phyloP scores from a whole-genome alignment of 2,113 vertebrate species.

The Mormoops blainvillei region DNA sequence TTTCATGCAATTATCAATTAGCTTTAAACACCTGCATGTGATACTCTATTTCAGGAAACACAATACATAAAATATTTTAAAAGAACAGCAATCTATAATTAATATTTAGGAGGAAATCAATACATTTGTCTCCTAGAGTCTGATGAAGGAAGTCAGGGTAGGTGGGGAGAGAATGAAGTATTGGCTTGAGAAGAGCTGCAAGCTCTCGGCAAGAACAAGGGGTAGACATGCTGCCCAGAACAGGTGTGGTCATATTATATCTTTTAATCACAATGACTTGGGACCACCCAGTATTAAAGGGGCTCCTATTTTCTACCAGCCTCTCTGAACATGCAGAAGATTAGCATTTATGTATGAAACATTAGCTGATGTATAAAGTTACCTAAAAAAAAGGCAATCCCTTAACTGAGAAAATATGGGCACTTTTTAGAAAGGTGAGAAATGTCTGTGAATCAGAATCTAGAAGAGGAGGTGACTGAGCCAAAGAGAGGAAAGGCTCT shows the following conservation, averaged over 20 bases:
- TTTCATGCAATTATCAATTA: background rate
- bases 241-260: fast-evolving
- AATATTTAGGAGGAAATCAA: background rate
- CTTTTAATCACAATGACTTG: background rate
- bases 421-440: background rate
- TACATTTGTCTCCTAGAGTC: background rate
- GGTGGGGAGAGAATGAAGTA: background rate
- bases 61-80: background rate
- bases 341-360: background rate
- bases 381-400: background rate
- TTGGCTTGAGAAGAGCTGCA: background rate
- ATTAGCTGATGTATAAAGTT: background rate
- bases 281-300: background rate
- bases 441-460: background rate
- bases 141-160: background rate
- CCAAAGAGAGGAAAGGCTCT: background rate
- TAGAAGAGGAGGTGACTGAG: background rate
- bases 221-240: background rate
- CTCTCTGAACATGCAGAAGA: background rate
- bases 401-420: background rate
- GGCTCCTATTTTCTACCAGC: background rate
- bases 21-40: background rate
- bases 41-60: background rate
- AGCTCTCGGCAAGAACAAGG: background rate
- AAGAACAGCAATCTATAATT: background rate